A percentile compares a stretch with the other conserved stretches of the same genome.
phyloP scores from a whole-genome alignment of 30 jellyfish, hydroid and myxozoan genomes.

The Rhopilema esculentum region DNA sequence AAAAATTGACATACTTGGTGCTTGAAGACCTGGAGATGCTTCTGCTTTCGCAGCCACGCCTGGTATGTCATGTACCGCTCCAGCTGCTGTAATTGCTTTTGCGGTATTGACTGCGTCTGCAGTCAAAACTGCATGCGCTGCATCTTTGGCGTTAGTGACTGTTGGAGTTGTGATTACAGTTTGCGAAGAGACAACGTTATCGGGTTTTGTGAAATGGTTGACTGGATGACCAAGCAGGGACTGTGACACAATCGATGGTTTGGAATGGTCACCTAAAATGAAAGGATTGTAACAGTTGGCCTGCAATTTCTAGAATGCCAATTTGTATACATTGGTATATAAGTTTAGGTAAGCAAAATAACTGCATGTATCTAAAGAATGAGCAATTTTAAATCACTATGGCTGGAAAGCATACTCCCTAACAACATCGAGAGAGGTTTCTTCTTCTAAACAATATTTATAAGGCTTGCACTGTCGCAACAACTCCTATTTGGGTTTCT shows the following conservation, averaged over 20 bases:
- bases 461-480: too few species aligned
- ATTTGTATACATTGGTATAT: too few species aligned
- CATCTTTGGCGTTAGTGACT: constrained; percentile 40
- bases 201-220: not conserved
- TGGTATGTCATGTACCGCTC: not conserved
- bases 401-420: too few species aligned
- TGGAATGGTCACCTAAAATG: constrained; percentile 23
- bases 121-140: constrained; percentile 19
- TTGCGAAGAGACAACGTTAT: not conserved
- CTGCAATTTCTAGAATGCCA: too few species aligned
- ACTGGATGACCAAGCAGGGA: constrained; percentile 28
- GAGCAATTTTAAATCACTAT: too few species aligned
- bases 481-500: too few species aligned
- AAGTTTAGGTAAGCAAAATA: too few species aligned
- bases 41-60: constrained; percentile 8
- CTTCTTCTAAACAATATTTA: too few species aligned
- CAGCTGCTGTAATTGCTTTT: constrained; percentile 18
- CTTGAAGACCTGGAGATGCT: not conserved
- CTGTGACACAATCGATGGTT: constrained; percentile 29
- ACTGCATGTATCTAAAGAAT: too few species aligned
- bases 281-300: not conserved
- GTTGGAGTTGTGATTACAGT: constrained; percentile 16
- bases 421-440: too few species aligned
- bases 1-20: not conserved
- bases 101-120: constrained; percentile 51